phyloP scores from a whole-genome alignment of 2,888 invertebrate genomes.

The Carpatolechia fugitivella region DNA sequence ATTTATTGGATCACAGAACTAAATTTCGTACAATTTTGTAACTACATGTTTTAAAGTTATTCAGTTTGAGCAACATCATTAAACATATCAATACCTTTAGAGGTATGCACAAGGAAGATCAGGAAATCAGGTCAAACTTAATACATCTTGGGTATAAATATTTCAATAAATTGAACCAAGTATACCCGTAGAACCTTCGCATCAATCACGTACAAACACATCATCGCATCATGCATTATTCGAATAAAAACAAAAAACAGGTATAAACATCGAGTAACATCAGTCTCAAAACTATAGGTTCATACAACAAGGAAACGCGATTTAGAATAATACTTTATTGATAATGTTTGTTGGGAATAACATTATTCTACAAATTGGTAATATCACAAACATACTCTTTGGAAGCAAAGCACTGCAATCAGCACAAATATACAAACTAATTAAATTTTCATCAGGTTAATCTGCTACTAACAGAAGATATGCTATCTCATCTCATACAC shows the following conservation, averaged over 20 bases:
- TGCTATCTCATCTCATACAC: too few species aligned
- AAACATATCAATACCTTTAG: slow-evolving; percentile 51
- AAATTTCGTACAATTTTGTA: slow-evolving; percentile 66
- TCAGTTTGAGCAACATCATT: slow-evolving; percentile 73
- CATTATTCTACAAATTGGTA: not conserved
- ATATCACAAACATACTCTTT: slow-evolving; percentile 8
- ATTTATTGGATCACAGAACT: slow-evolving; percentile 73
- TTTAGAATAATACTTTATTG: slow-evolving; percentile 11
- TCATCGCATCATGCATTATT: slow-evolving; percentile 21
- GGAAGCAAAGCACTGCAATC: slow-evolving; percentile 42
- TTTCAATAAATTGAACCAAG: slow-evolving; percentile 27
- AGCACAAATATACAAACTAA: slow-evolving; percentile 32
- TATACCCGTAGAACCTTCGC: too few species aligned
- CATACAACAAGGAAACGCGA: not conserved
- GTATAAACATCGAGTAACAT: slow-evolving; percentile 3
- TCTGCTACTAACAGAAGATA: too few species aligned
- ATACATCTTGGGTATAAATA: too few species aligned
- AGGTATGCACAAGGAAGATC: slow-evolving; percentile 35
- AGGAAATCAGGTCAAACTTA: slow-evolving; percentile 18
- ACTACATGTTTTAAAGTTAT: slow-evolving; percentile 65
- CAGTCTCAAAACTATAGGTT: slow-evolving; percentile 21
- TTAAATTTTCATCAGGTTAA: too few species aligned
- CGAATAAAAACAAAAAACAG: slow-evolving; percentile 1
- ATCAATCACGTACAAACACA: slow-evolving; percentile 22
- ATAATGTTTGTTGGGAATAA: slow-evolving; percentile 10